Evolutionary conservation across 2,113 vertebrate genomes (phyloP).

Genomic region (Anhinga anhinga): DNA sequence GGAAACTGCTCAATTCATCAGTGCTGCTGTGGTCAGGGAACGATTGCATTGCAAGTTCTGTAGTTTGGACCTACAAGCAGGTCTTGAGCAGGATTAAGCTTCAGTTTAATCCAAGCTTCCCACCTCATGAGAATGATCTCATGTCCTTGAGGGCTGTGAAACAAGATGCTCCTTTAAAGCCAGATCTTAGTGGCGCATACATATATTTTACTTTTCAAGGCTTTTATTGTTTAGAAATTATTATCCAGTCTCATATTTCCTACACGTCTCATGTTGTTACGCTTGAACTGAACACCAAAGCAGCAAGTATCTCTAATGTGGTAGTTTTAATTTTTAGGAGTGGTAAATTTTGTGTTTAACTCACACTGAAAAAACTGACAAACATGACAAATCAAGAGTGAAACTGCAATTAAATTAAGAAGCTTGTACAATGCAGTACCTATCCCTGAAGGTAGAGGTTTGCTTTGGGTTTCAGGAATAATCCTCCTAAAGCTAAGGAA

Average conservation of each 20-base stretch:
- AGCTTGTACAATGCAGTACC: neutral
- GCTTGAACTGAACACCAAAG: neutral
- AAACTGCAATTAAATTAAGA: neutral
- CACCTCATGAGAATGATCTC: neutral
- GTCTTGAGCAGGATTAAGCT: neutral
- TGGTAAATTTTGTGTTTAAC: neutral
- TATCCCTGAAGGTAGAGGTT: neutral
- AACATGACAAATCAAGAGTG: neutral
- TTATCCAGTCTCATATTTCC: neutral
- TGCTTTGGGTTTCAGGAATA: slow-evolving; percentile 6
- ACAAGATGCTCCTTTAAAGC: neutral
- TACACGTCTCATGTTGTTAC: neutral
- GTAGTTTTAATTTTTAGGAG: neutral
- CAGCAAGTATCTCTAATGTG: neutral
- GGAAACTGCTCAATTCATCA: neutral
- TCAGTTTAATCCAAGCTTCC: neutral
- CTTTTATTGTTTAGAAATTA: neutral
- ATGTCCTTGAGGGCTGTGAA: neutral
- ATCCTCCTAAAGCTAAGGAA: neutral
- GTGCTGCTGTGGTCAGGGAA: neutral
- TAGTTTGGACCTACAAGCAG: neutral
- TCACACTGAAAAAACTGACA: neutral
- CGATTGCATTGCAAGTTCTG: neutral
- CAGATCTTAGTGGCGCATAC: neutral
- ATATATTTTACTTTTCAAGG: neutral